Evolutionary conservation across 2,888 invertebrate genomes (phyloP).

Genomic region (Ctenicera cuprea): DNA sequence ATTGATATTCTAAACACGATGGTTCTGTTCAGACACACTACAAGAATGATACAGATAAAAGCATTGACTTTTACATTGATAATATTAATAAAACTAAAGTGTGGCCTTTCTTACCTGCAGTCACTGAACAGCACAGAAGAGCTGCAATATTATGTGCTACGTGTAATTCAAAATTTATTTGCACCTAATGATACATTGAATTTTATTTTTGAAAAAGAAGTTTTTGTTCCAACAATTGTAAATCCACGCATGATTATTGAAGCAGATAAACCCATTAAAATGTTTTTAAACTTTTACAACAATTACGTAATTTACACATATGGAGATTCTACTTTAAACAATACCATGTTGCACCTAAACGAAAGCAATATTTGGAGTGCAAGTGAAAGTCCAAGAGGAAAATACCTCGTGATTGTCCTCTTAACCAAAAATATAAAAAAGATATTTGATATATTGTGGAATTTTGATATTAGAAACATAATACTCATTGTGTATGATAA

Average conservation of each 20-base stretch:
- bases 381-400: conserved; percentile 7
- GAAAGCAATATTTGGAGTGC: conserved; percentile 18
- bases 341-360: not conserved
- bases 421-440: not conserved
- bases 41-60: no score
- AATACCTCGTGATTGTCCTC: not conserved
- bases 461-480: conserved; percentile 24
- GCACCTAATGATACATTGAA: not conserved
- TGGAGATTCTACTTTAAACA: not conserved
- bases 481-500: not conserved
- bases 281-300: not conserved
- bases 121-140: no score
- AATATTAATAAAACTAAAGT: no score
- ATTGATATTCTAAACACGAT: no score
- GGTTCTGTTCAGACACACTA: no score
- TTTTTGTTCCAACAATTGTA: not conserved
- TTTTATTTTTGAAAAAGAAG: not conserved
- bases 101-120: no score
- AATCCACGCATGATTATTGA: not conserved
- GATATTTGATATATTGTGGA: conserved; percentile 3
- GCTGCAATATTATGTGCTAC: not conserved
- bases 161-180: not conserved
- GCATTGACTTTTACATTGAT: no score
- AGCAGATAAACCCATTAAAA: not conserved
- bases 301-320: conserved; percentile 27